phyloP scores from a whole-genome alignment of 2,888 invertebrate genomes.

The Atethmia centrago region DNA sequence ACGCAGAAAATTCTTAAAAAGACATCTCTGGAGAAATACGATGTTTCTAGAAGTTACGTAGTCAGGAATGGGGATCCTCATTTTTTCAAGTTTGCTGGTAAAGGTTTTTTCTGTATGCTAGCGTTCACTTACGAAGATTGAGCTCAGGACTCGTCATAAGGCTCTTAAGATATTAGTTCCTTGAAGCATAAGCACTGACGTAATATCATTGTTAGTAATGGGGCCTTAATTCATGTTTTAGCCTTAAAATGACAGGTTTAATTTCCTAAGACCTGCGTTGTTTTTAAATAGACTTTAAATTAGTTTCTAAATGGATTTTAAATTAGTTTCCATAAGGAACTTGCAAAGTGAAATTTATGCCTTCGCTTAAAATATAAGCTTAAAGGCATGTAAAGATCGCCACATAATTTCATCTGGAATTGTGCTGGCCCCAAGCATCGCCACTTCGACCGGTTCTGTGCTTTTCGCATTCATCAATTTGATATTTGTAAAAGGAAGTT shows the following conservation, averaged over 20 bases:
- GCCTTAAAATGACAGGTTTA: neutral
- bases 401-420: neutral
- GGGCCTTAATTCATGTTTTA: slow-evolving; percentile 1
- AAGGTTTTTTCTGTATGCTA: slow-evolving; percentile 33
- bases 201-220: slow-evolving; percentile 1
- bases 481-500: neutral
- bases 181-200: slow-evolving; percentile 8
- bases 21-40: slow-evolving; percentile 61
- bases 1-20: slow-evolving; percentile 60
- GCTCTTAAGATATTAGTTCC: slow-evolving; percentile 47
- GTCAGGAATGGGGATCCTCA: slow-evolving; percentile 13
- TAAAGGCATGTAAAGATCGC: neutral
- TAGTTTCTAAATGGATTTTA: neutral
- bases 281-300: slow-evolving; percentile 17
- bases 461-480: neutral
- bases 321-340: neutral
- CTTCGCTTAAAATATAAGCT: neutral
- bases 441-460: neutral
- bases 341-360: neutral
- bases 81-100: slow-evolving; percentile 26
- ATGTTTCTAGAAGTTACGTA: slow-evolving; percentile 22
- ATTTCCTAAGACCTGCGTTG: slow-evolving; percentile 8
- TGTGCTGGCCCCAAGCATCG: too few relatives aligned
- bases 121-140: slow-evolving; percentile 62
- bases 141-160: slow-evolving; percentile 39